phyloP scores from a whole-genome alignment of 2,113 vertebrate species.

The Calidris pygmaea region DNA sequence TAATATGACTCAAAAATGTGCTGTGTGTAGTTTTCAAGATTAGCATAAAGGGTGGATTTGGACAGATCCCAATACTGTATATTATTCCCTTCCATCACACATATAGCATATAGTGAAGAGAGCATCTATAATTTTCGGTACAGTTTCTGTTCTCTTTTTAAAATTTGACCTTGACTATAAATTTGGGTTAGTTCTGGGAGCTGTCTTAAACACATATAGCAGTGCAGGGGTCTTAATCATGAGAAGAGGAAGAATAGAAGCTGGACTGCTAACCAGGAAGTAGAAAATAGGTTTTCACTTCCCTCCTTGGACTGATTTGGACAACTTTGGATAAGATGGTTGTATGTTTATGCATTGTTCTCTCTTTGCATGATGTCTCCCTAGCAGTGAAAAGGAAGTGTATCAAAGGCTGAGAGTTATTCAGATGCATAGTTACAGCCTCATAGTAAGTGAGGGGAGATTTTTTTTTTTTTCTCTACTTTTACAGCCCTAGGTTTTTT shows the following conservation, averaged over 20 bases:
- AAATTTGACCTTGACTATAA: background rate
- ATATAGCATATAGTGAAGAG: fast-evolving
- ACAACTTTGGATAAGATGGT: background rate
- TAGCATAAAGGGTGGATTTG: background rate
- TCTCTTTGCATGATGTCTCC: background rate
- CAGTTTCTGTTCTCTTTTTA: background rate
- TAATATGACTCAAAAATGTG: background rate
- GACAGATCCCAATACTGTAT: background rate
- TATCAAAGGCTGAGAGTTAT: background rate
- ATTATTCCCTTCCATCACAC: background rate
- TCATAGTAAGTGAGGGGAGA: background rate
- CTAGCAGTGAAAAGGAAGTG: background rate
- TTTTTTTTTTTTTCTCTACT: background rate
- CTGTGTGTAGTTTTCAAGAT: background rate
- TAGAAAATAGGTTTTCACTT: background rate
- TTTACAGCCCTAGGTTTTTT: background rate
- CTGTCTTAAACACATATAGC: background rate
- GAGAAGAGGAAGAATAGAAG: background rate
- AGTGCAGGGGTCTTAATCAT: background rate
- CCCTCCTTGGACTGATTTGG: background rate
- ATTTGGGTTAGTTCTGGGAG: background rate
- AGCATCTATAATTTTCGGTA: background rate
- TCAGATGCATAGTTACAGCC: background rate
- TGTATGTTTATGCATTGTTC: background rate
- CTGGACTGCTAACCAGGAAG: background rate